These are phyloP conservation scores for Phoebastria nigripes DNA, from an alignment of 2,797 vertebrate genomes.

Conservation along the genomic window DNA sequence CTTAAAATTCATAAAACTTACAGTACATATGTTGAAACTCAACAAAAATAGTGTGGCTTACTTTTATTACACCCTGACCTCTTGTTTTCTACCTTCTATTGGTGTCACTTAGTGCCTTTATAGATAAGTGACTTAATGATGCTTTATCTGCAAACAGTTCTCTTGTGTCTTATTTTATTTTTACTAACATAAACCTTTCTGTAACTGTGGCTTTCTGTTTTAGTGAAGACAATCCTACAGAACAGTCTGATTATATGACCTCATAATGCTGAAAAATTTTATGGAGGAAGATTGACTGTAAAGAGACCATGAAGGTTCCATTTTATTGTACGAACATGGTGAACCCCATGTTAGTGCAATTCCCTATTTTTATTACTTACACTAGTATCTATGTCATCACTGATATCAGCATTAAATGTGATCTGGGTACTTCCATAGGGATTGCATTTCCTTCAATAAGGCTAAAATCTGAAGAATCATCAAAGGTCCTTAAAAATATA, in stretches of 20 bases:
- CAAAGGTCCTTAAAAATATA: background rate
- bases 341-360: background rate
- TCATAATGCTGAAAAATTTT: background rate
- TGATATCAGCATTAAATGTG: background rate
- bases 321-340: background rate
- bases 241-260: background rate
- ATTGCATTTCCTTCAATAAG: background rate
- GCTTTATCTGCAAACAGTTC: constrained; percentile 32
- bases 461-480: background rate
- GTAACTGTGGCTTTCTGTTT: constrained; percentile 5
- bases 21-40: constrained; percentile 13
- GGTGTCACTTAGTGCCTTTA: constrained; percentile 7
- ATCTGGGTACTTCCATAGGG: background rate
- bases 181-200: constrained; percentile 7
- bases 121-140: constrained; percentile 19
- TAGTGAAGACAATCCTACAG: background rate
- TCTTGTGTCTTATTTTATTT: constrained; percentile 27
- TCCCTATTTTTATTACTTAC: background rate
- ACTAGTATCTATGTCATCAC: background rate
- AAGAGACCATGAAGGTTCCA: background rate
- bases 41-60: constrained; percentile 21
- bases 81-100: constrained; percentile 33
- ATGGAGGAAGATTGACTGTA: background rate
- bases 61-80: constrained; percentile 39
- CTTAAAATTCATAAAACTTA: constrained; percentile 56